Base-by-base conservation (phyloP, 2,797 vertebrate genomes). In the Xiphophorus birchmanni region DNA sequence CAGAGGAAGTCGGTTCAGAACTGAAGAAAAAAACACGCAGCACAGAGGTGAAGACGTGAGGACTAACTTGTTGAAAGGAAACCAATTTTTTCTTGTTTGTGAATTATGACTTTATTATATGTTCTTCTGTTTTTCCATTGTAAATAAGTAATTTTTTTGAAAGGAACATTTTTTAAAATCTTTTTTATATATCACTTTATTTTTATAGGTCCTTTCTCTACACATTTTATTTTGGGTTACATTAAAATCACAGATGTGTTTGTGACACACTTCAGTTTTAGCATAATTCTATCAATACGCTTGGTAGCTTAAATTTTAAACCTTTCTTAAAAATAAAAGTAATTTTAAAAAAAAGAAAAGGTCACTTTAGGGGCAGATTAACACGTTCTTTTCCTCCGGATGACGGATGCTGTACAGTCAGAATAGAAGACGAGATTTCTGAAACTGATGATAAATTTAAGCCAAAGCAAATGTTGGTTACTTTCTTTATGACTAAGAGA, bases 1-100 rank as follows among this genome's bases (percentile, higher is more conserved):
- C 83, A 81, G 52, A 84, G 54, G 80, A 73, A 81, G 84, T 77
- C 81, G 80, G 84, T 80, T 88, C 32, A n/a, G n/a, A 76, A 7
- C 42, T 35, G 44, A 72, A 76, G 44, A 81, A 42, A 73, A 42
- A 50, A 40, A 77, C 23, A 50, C 42, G 15, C 6, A 44, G n/a
- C 40, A 3, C 26, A 71, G 60, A 74, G 42, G 77, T 26, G 73
- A 74, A 77, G 32, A 79, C 69, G 12, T 17, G n/a, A 78, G 29
- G 40, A 72, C 52, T 69, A 78, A 67, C 56, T 11, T 56, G n/a
- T 23, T 63, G 21, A 47, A 74, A 50, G 32, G 1, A 50, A 10
- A 21, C 44, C n/a, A 17, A 17, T 47, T 47, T 29, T 1, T 44
- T 73, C 44, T 29, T 17, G 6, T 72, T 72, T 3, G 26, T 11